Evolutionary conservation across 2,888 invertebrate genomes (phyloP).

Genomic region (Galerucella nymphaeae): DNA sequence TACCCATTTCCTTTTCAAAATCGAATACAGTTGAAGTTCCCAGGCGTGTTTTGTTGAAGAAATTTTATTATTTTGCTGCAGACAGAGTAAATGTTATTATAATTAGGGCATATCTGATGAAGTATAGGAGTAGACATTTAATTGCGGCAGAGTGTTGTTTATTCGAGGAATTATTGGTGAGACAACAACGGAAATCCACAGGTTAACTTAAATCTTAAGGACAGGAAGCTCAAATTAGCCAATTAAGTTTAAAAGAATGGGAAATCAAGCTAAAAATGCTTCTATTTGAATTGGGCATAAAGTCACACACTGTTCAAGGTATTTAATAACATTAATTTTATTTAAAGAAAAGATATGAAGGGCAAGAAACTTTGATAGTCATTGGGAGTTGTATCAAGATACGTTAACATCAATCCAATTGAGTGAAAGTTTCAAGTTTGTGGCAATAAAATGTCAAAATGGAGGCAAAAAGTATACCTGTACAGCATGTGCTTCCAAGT

Average conservation of each 20-base stretch:
- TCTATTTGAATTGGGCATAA: neutral
- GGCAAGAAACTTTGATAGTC: no score
- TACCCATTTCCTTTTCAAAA: slow-evolving; percentile 24
- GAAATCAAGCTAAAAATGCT: slow-evolving; percentile 14
- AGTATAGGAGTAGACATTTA: slow-evolving; percentile 57
- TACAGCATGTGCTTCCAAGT: no score
- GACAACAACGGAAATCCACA: slow-evolving; percentile 43
- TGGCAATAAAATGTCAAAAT: no score
- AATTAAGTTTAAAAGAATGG: slow-evolving; percentile 43
- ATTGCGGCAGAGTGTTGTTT: slow-evolving; percentile 44
- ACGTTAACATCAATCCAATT: no score
- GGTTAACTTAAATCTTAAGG: slow-evolving; percentile 39
- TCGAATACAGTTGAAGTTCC: slow-evolving; percentile 50
- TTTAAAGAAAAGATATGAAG: no score
- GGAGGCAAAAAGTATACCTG: no score
- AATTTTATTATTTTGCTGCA: slow-evolving; percentile 60
- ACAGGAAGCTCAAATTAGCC: slow-evolving; percentile 54
- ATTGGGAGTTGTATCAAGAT: no score
- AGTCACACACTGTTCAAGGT: no score
- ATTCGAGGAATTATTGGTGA: slow-evolving; percentile 46
- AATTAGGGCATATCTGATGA: slow-evolving; percentile 63
- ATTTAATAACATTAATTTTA: no score
- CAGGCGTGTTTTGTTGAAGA: slow-evolving; percentile 54
- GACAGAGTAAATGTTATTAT: slow-evolving; percentile 57
- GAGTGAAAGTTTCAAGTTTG: no score